Evolutionary conservation across 2,113 vertebrate species (phyloP).

Genomic region (Ammospiza caudacuta): DNA sequence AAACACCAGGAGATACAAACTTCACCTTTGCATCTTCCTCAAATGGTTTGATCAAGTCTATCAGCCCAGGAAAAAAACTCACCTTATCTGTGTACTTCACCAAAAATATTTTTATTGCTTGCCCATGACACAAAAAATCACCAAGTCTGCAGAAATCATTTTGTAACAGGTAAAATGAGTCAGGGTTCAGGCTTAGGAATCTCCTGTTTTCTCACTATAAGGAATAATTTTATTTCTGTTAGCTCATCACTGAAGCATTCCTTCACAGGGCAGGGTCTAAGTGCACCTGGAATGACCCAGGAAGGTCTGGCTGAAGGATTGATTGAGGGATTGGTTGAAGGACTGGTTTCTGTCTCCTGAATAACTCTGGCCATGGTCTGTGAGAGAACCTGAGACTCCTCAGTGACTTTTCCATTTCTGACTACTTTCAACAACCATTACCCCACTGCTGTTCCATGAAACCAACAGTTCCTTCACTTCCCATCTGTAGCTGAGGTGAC

Average conservation of each 20-base stretch:
- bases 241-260: background rate
- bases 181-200: background rate
- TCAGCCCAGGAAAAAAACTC: background rate
- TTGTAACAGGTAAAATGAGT: background rate
- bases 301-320: background rate
- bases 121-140: fast-evolving
- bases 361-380: background rate
- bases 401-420: background rate
- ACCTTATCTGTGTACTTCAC: background rate
- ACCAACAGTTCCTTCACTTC: background rate
- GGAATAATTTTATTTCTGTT: background rate
- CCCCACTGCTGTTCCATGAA: background rate
- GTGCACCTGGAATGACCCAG: background rate
- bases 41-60: background rate
- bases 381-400: background rate
- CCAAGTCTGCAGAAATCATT: background rate
- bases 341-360: background rate
- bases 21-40: background rate
- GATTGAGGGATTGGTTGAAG: background rate
- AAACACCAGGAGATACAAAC: conserved; percentile 46
- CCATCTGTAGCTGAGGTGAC: fast-evolving
- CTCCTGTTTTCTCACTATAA: background rate
- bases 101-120: background rate
- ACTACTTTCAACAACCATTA: background rate
- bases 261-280: background rate